Base-by-base conservation (phyloP, 2,797 vertebrate genomes). In the Enteromius radiatus region DNA sequence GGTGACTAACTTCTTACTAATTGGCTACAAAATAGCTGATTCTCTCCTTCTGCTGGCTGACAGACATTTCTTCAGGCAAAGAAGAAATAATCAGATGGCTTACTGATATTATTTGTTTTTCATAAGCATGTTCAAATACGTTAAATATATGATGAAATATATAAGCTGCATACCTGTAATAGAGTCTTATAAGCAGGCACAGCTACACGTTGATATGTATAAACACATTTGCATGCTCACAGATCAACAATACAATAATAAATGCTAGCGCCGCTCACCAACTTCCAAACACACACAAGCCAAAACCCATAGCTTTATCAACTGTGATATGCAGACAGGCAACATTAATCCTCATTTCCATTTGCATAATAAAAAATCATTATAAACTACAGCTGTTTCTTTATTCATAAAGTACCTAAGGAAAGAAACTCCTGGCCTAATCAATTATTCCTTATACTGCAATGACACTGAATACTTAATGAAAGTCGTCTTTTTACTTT, bases 1-100 rank as follows among this genome's bases (percentile, higher is more conserved):
- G 67, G 54, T 88, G 74, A 90, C 84, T 75, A 75, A 80, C 84
- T 86, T 74, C 77, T 88, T 84, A 80, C 84, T 90, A 90, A 89
- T 73, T 89, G 80, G 84, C 63, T 43, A 84, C 81, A 36, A 84
- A 75, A 74, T 41, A n/a, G 86, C 59, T 71, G 81, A 89, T 86
- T 74, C 68, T 26, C 23, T 63, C 3, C 5, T 74, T 85, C 4
- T 80, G 38, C 54, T 71, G 4, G 12, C 26, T 80, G 67, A 71
- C 54, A 80, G 6, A 41, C 61, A 70, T 38, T 73, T 63, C 6
- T 63, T 8, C 61, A 63, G 28, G 61, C 6, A 63, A 63, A 63
- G 15, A 59, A 2, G 23, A 23, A 59, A 59, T 59, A 59, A 26
- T 59, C 54, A 59, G n/a, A 23, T 12, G 54, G 54, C n/a, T 59